Conservation (phyloP, 2,888 invertebrate species). For the Aphrophora alni region DNA sequence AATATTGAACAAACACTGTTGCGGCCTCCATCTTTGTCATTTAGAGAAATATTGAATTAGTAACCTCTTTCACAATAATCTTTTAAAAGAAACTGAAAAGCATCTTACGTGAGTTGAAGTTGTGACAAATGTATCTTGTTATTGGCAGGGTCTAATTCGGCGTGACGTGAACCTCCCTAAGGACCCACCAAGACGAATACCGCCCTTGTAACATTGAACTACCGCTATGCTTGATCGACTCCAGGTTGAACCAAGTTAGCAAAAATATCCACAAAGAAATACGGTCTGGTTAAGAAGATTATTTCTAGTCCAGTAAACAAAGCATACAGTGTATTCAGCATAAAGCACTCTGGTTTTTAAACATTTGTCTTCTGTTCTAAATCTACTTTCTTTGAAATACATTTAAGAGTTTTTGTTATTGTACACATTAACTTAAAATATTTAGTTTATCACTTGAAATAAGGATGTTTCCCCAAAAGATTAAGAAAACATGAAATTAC, state of each 20-base stretch:
- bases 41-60: background rate
- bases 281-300: background rate
- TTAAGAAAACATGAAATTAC: too few species aligned
- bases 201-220: slow-evolving; percentile 9
- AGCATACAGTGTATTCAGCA: too few species aligned
- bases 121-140: background rate
- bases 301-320: background rate
- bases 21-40: background rate
- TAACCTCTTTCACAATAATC: background rate
- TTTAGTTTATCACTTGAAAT: too few species aligned
- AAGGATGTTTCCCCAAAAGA: too few species aligned
- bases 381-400: too few species aligned
- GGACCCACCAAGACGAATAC: slow-evolving; percentile 6
- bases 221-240: background rate
- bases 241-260: background rate
- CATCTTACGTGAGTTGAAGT: background rate
- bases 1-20: background rate
- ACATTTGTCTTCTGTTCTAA: too few species aligned
- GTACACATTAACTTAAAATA: too few species aligned
- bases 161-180: background rate
- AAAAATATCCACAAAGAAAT: background rate
- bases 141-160: background rate
- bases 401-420: too few species aligned
- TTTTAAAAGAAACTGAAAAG: background rate
- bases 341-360: too few species aligned